Evolutionary conservation across 2,113 vertebrate genomes (phyloP), one percentile per base, ranked within the genome.

Genomic region (Catagonus wagneri): DNA sequence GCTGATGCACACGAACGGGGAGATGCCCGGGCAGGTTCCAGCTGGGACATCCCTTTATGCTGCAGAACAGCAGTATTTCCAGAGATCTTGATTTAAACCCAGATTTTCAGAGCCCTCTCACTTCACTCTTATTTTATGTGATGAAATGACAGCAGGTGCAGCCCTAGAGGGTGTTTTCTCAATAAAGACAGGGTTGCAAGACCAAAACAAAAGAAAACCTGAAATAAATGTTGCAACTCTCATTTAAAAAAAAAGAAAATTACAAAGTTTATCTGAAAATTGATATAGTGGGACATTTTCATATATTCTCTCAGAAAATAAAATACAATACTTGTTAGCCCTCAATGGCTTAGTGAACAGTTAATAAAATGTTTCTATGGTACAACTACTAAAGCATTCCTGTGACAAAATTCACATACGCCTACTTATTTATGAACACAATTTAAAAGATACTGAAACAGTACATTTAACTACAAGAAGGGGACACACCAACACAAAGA

Each of bases 331-430:
- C 68, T 32, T 88, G 19, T 52, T 89, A 83, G 44, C 23, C 61
- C 1, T 14, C 6, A 16, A 58, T 25, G 39, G 22, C 27, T 69
- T 84, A 80, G 22, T 78, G 83, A 84, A 80, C 7, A 63, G 78
- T 60, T 68, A 81, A 75, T 80, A 74, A 86, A 95, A 29, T 54
- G 54, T 75, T 89, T 78, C 16, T 63, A 63, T 83, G 39, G 93
- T 89, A 89, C 32, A 83, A 2, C 52, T 44, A 66, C 17, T 36
- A 27, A 56, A 90, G 63, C 22, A 22, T 79, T 90, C 58, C 58
- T 36, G 84, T 95, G 44, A 60, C 50, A 22, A 76, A 36, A 36
- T 8, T 15, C 13, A 6, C n/a, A 80, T 27, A 34, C 52, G 89
- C 61, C 63, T 16, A 63, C 69, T 32, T 20, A n/a, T 14, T 39